These are phyloP conservation scores for Drosophila bocqueti DNA, from an alignment of 1,140 invertebrate genomes.

Conservation along the genomic window DNA sequence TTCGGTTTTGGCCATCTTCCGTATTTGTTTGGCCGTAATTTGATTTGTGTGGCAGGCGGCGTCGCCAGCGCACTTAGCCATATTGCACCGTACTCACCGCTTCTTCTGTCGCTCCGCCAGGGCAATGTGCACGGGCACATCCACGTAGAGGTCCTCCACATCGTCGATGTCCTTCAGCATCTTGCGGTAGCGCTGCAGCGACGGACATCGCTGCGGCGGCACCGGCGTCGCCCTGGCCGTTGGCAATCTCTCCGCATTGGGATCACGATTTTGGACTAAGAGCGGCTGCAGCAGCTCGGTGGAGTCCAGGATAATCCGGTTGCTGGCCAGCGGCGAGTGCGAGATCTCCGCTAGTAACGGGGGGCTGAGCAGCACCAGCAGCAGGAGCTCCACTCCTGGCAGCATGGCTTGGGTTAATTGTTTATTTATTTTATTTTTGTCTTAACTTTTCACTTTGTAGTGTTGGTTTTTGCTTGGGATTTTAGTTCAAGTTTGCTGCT, in stretches of 20 bases:
- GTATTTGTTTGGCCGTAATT: constrained; percentile 75
- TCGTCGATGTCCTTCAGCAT: constrained; percentile 77
- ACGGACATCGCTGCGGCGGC: constrained; percentile 49
- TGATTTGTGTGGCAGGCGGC: constrained; percentile 76
- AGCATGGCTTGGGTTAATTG: constrained; percentile 8
- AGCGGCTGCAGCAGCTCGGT: constrained; percentile 12
- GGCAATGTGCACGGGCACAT: constrained; percentile 77
- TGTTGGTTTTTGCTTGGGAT: background rate
- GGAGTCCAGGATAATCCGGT: constrained; percentile 57
- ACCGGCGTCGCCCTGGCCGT: constrained; percentile 19
- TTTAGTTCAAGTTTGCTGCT: background rate
- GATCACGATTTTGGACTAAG: background rate
- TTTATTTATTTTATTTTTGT: background rate
- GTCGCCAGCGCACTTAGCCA: constrained; percentile 75
- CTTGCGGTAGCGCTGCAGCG: constrained; percentile 61
- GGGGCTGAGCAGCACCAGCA: constrained; percentile 40
- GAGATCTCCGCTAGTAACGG: constrained; percentile 60
- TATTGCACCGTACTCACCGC: constrained; percentile 73
- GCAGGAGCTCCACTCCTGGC: constrained; percentile 43
- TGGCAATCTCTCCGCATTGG: background rate
- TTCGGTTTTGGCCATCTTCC: constrained; percentile 40
- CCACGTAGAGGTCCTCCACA: constrained; percentile 80
- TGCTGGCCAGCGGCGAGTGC: constrained; percentile 55
- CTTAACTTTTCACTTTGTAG: constrained; percentile 9
- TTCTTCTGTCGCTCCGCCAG: constrained; percentile 74